phyloP scores from a whole-genome alignment of 2,113 vertebrate species.

The Chaetodon trifascialis region DNA sequence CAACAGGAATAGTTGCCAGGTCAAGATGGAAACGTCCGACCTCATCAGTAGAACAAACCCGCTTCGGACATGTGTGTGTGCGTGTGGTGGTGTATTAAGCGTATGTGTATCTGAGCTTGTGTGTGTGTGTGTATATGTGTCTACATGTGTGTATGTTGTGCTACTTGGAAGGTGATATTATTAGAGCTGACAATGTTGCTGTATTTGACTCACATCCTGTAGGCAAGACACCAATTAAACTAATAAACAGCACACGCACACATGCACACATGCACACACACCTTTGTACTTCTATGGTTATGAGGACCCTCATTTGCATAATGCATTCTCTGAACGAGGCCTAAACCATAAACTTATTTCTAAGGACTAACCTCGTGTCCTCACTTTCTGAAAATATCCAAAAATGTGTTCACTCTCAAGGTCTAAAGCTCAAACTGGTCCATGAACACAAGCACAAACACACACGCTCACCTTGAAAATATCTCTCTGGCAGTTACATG shows the following conservation, averaged over 20 bases:
- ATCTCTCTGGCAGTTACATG: conserved; percentile 25
- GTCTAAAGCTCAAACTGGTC: conserved; percentile 12
- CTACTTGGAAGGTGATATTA: conserved; percentile 54
- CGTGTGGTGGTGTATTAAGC: neutral
- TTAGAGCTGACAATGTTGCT: conserved; percentile 64
- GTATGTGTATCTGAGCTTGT: conserved; percentile 3
- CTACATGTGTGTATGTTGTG: neutral
- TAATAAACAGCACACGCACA: conserved; percentile 11
- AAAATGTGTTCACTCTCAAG: conserved; percentile 16
- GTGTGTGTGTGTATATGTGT: neutral
- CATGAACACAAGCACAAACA: neutral
- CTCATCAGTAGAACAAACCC: conserved; percentile 67
- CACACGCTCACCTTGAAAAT: conserved; percentile 42
- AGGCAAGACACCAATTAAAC: conserved; percentile 41
- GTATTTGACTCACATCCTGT: conserved; percentile 61
- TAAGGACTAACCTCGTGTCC: conserved; percentile 7
- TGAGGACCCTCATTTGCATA: too few species aligned
- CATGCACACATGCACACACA: neutral
- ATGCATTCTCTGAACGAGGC: too few species aligned
- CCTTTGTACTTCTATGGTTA: neutral
- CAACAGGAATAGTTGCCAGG: conserved; percentile 78
- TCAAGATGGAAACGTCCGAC: conserved; percentile 75
- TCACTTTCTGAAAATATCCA: conserved; percentile 27
- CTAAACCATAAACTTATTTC: conserved; percentile 17
- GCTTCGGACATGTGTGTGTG: conserved; percentile 39